phyloP scores from a whole-genome alignment of 2,113 vertebrate species.

The Chlorocebus sabaeus region DNA sequence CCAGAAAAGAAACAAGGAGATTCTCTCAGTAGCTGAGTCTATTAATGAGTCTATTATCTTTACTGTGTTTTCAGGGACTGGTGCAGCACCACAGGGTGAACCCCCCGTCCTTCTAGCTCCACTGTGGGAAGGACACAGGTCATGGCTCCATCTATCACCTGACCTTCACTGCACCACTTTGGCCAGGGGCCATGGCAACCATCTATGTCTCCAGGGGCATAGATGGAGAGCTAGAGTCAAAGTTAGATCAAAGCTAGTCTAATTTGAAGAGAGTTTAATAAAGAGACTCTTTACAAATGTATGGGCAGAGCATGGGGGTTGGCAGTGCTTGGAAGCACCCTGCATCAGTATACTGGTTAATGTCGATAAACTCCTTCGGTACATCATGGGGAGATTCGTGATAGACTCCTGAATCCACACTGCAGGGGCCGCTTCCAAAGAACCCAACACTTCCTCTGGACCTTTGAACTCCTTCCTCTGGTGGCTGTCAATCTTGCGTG shows the following conservation, averaged over 20 bases:
- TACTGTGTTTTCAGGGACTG: neutral
- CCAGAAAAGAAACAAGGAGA: neutral
- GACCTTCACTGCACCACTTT: rapidly evolving
- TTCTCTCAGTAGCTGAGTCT: neutral
- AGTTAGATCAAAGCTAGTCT: neutral
- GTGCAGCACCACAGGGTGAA: neutral
- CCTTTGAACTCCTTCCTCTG: neutral
- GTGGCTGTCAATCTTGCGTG: neutral
- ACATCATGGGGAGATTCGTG: too few species aligned
- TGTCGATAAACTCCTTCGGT: neutral
- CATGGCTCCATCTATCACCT: too few species aligned
- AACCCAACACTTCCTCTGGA: neutral
- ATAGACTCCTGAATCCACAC: rapidly evolving
- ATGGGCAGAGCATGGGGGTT: too few species aligned
- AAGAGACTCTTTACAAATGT: too few species aligned
- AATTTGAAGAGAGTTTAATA: too few species aligned
- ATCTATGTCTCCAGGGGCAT: neutral
- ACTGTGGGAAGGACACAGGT: too few species aligned
- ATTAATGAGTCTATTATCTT: neutral
- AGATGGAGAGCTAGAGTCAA: neutral
- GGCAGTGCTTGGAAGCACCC: too few species aligned
- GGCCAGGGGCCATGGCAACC: too few species aligned
- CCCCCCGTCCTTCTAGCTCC: neutral
- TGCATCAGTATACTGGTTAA: too few species aligned
- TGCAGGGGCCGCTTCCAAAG: neutral